These are phyloP conservation scores for Takifugu ocellatus DNA, from an alignment of 2,797 vertebrate species.

Conservation along the genomic window DNA sequence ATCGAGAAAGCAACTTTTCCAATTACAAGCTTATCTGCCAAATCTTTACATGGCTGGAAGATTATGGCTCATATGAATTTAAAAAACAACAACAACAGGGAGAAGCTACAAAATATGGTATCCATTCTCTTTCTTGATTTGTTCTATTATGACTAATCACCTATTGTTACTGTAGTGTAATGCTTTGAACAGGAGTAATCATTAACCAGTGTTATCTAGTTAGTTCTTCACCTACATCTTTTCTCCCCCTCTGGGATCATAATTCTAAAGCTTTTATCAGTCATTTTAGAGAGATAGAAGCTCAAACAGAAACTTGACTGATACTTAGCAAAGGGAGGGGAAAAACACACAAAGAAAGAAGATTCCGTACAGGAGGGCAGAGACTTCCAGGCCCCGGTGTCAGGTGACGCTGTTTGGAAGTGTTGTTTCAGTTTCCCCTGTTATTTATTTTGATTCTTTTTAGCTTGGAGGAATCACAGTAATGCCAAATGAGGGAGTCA, in stretches of 20 bases:
- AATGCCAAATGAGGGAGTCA: background rate
- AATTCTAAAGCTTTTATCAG: background rate
- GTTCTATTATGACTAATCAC: background rate
- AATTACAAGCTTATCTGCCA: too few relatives aligned
- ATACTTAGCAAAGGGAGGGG: conserved; percentile 29
- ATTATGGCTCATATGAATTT: too few relatives aligned
- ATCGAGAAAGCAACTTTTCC: too few relatives aligned
- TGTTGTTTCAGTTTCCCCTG: background rate
- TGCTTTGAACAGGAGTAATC: background rate
- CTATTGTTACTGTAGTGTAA: background rate
- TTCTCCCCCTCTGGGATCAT: background rate
- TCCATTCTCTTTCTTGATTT: background rate
- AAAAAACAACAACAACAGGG: too few relatives aligned
- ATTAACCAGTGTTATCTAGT: background rate
- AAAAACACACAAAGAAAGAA: conserved; percentile 22
- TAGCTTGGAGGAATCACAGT: background rate
- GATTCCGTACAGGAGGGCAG: conserved; percentile 30
- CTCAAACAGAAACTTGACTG: conserved; percentile 41
- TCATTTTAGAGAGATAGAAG: conserved; percentile 12
- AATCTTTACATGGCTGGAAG: too few relatives aligned
- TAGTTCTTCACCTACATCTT: background rate
- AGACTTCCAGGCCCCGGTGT: conserved; percentile 44
- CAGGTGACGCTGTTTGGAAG: conserved; percentile 31
- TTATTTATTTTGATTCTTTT: conserved; percentile 1
- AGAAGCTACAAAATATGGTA: too few relatives aligned